phyloP scores from a whole-genome alignment of 1,140 invertebrate species.

The Lucilia cuprina region DNA sequence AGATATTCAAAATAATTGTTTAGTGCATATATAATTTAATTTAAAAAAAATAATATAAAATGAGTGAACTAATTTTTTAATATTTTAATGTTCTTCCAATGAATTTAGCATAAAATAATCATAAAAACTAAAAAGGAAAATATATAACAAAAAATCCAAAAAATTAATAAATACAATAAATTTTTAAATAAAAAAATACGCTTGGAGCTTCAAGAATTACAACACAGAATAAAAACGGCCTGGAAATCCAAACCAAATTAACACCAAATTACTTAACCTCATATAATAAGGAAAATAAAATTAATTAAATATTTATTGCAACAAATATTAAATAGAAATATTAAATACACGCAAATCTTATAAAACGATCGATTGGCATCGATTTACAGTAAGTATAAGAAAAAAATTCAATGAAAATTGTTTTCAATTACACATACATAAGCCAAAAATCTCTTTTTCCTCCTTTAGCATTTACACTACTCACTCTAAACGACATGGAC shows the following conservation, averaged over 20 bases:
- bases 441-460: neutral
- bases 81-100: neutral
- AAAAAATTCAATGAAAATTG: constrained; percentile 1
- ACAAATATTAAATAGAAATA: neutral
- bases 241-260: neutral
- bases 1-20: neutral
- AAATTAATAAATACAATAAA: neutral
- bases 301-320: neutral
- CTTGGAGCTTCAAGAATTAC: constrained; percentile 26
- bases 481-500: too few species aligned
- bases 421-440: neutral
- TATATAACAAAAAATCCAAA: neutral
- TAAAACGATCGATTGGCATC: constrained; percentile 56
- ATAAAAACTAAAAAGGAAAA: constrained; percentile 35
- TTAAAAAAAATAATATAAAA: neutral
- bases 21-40: neutral
- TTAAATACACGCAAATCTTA: constrained; percentile 38
- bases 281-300: neutral
- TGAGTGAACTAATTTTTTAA: neutral
- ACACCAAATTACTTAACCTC: constrained; percentile 6
- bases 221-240: neutral
- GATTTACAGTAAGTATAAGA: constrained; percentile 52
- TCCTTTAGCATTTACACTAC: neutral
- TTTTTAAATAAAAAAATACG: neutral
- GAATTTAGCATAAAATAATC: constrained; percentile 6